phyloP scores from a whole-genome alignment of 1,140 invertebrate species.

The Druon quercuslanigerum region DNA sequence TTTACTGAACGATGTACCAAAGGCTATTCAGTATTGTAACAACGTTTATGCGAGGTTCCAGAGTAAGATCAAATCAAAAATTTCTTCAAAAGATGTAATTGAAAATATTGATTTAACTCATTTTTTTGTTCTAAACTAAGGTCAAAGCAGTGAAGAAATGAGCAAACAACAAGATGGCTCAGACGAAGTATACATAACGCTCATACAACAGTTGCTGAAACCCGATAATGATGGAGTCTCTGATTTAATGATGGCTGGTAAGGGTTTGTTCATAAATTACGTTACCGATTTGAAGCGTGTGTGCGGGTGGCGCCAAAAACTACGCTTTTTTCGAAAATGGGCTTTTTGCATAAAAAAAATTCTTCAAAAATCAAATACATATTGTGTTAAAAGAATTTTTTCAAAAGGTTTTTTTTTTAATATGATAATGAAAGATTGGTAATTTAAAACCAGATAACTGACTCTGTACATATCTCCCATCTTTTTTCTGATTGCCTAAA shows the following conservation, averaged over 20 bases:
- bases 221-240: conserved; percentile 74
- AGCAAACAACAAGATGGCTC: conserved; percentile 71
- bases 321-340: too few relatives aligned
- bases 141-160: conserved; percentile 59
- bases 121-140: conserved; percentile 45
- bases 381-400: too few relatives aligned
- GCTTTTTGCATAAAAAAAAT: too few relatives aligned
- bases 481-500: too few relatives aligned
- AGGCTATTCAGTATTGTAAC: conserved; percentile 91
- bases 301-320: too few relatives aligned
- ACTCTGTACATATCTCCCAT: too few relatives aligned
- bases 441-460: too few relatives aligned
- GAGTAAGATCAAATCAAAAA: conserved; percentile 55
- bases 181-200: conserved; percentile 80
- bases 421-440: too few relatives aligned
- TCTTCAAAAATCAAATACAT: too few relatives aligned
- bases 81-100: background rate
- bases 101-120: background rate
- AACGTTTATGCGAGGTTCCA: conserved; percentile 77
- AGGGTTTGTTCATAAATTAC: background rate
- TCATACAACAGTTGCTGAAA: conserved; percentile 81
- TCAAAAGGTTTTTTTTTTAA: too few relatives aligned
- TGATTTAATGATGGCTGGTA: conserved; percentile 66
- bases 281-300: too few relatives aligned
- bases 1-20: conserved; percentile 85